These are phyloP conservation scores for Tragelaphus scriptus DNA, from an alignment of 2,113 vertebrate genomes.

Conservation along the genomic window DNA sequence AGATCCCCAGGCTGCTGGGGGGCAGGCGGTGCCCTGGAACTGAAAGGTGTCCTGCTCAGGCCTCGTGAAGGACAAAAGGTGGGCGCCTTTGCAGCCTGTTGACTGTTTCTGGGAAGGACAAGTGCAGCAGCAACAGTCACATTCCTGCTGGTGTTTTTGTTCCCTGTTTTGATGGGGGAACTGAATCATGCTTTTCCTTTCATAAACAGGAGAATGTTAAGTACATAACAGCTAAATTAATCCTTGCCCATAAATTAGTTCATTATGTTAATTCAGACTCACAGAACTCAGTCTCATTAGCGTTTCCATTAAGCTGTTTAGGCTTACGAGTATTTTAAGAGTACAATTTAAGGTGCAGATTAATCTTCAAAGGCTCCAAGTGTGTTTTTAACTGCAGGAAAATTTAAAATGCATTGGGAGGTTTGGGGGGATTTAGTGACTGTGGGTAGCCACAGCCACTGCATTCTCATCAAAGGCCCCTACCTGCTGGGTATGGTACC, in stretches of 20 bases:
- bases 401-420: not conserved
- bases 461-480: not conserved
- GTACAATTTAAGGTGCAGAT: conserved; percentile 7
- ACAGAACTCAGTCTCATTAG: conserved; percentile 29
- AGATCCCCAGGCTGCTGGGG: not conserved
- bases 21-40: not conserved
- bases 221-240: conserved; percentile 5
- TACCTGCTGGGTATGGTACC: not conserved
- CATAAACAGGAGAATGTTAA: conserved; percentile 34
- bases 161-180: conserved; percentile 16
- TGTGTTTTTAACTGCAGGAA: not conserved
- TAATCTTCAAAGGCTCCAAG: conserved; percentile 27
- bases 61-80: not conserved
- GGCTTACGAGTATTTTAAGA: conserved; percentile 24
- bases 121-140: not conserved
- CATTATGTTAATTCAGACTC: conserved; percentile 52
- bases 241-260: not conserved
- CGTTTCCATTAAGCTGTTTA: conserved; percentile 26
- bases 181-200: conserved; percentile 29
- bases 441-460: not conserved
- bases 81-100: not conserved
- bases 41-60: not conserved
- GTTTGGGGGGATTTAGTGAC: not conserved
- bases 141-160: not conserved
- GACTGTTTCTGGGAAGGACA: not conserved